phyloP scores from a whole-genome alignment of 2,888 invertebrate species.

The Cataglyphis livida region DNA sequence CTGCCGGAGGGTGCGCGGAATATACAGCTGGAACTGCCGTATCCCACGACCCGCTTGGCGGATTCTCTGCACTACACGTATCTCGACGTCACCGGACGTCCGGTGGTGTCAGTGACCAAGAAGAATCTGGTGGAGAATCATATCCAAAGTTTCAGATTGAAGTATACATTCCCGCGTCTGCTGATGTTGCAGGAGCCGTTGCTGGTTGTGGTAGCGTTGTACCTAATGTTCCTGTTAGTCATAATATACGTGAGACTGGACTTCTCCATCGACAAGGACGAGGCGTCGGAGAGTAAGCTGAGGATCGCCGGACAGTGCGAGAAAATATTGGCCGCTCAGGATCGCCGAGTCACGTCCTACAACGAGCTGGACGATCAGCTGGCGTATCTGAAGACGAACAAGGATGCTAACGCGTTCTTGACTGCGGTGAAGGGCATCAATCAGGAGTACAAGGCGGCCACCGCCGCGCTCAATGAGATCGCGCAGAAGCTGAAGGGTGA shows the following conservation, averaged over 20 bases:
- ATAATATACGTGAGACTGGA: slow-evolving; percentile 98
- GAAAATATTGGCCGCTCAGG: slow-evolving; percentile 87
- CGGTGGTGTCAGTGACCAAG: slow-evolving; percentile 93
- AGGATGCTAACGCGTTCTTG: slow-evolving; percentile 86
- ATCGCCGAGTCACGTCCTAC: slow-evolving; percentile 88
- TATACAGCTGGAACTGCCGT: slow-evolving; percentile 93
- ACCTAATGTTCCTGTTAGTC: slow-evolving; percentile 95
- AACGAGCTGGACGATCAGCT: slow-evolving; percentile 88
- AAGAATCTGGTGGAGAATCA: slow-evolving; percentile 97
- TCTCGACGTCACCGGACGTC: slow-evolving; percentile 97
- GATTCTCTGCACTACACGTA: slow-evolving; percentile 96
- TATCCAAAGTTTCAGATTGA: slow-evolving; percentile 96
- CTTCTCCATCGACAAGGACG: slow-evolving; percentile 95
- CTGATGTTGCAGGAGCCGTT: slow-evolving; percentile 97
- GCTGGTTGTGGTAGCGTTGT: slow-evolving; percentile 95
- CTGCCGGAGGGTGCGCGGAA: slow-evolving; percentile 97
- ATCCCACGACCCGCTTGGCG: slow-evolving; percentile 90
- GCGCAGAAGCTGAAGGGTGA: slow-evolving; percentile 87
- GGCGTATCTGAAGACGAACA: slow-evolving; percentile 88
- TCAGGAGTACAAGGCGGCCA: slow-evolving; percentile 88
- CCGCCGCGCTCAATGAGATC: slow-evolving; percentile 87
- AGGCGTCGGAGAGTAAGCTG: slow-evolving; percentile 86
- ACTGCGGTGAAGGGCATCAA: slow-evolving; percentile 87
- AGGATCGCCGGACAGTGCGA: slow-evolving; percentile 86
- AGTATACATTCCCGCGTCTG: slow-evolving; percentile 94